Base-by-base conservation (phyloP, 2,797 vertebrate species). In the Protonibea diacanthus region DNA sequence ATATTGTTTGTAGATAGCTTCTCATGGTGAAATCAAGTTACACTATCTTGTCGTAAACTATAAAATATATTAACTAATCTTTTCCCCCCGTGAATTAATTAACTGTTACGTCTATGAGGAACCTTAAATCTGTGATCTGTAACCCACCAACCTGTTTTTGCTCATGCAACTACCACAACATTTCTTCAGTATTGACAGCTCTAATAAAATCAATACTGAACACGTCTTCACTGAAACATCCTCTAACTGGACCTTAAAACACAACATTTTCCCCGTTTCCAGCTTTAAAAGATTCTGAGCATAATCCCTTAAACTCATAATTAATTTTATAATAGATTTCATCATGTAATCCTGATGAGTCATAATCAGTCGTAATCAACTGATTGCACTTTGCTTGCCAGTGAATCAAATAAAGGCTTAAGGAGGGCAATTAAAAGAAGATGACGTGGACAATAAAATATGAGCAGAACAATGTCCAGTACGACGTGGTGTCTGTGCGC, bases 401-500 rank as follows among this genome's bases (percentile, higher is more conserved):
- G 42, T 49, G 55, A 20, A 27, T 55, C 70, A 74, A 33, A 82
- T n/a, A 40, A 60, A 59, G 59, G 55, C 27, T 68, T 38, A 74
- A 63, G 29, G 33, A n/a, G 74, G n/a, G 38, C 11, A 65, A 83
- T 79, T 73, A 78, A 80, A 86, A 60, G 7, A 14, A 60, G 25
- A 71, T 81, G 59, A 83, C 52, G 23, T 74, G 69, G 65, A 63
- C 40, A 55, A 70, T 81, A 63, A 77, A 76, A 58, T 59, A 65
- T 21, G 45, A 78, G 73, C 58, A 25, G 82, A 67, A 82, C 84
- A 89, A 84, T 74, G 87, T 90, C 64, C 86, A 83, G 3, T 8
- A 23, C 56, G 70, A 69, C 61, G 60, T 80, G 67, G 44, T 48
- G 7, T 47, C 7, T 62, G 23, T 4, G 20, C 7, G 40, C 7